phyloP scores from a whole-genome alignment of 2,113 vertebrate genomes.

The Antechinus stuartii region DNA sequence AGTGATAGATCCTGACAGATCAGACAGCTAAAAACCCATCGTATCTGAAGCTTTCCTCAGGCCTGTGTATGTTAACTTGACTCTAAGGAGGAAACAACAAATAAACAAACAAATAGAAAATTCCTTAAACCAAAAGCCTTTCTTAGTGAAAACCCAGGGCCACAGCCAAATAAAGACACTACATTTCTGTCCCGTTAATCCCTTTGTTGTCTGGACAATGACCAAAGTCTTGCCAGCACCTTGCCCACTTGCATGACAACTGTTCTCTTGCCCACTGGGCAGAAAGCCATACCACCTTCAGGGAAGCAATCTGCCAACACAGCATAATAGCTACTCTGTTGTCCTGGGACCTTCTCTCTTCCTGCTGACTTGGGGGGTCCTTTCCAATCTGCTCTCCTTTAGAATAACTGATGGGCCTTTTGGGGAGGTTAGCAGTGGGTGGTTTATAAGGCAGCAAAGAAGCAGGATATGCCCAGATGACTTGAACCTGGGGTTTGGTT shows the following conservation, averaged over 20 bases:
- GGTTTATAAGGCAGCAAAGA: neutral
- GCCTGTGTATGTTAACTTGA: neutral
- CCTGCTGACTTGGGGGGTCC: neutral
- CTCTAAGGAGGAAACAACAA: neutral
- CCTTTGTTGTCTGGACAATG: conserved; percentile 37
- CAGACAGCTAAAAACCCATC: neutral
- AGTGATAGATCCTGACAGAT: neutral
- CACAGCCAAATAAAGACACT: neutral
- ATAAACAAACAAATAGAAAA: neutral
- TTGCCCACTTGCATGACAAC: conserved; percentile 33
- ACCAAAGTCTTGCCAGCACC: conserved; percentile 25
- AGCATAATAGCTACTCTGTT: neutral
- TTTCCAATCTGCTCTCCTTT: neutral
- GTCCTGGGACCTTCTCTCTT: neutral
- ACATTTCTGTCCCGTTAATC: neutral
- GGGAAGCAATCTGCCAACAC: neutral
- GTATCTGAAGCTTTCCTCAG: neutral
- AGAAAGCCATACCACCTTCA: neutral
- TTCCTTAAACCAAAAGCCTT: neutral
- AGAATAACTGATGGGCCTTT: neutral
- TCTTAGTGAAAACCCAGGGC: neutral
- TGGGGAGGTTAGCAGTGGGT: neutral
- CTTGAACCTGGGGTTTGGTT: neutral
- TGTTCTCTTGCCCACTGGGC: neutral
- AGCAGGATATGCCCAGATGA: neutral